Base-by-base conservation (phyloP, 1,140 invertebrate genomes). In the Contarinia nasturtii region DNA sequence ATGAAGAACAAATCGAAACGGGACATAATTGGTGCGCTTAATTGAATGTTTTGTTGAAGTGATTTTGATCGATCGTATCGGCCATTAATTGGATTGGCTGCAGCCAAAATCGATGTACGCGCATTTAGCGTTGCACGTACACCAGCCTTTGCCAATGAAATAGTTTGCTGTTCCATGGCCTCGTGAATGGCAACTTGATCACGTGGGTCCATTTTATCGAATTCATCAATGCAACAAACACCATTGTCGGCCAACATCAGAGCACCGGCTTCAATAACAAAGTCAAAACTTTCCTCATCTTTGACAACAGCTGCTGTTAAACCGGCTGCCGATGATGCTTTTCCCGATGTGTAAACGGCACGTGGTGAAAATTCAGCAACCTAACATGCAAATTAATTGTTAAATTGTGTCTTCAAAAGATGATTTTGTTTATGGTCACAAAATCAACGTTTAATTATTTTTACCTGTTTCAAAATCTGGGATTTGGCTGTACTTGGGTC, bases 111-210 rank as follows among this genome's bases (percentile, higher is more conserved):
- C 0, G 94, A 98, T 1, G 95, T 96, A 45, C 94, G 70, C 0
- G 96, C 96, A 71, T 98, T 98, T 14, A 99, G 68, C 0, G 95
- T 98, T 1, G 96, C 91, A 60, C 92, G 79, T 0, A 99, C 90
- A 43, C 95, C 95, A 47, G 96, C 95, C 75, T 98, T 98, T 0
- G 96, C 94, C 46, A 99, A 79, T 1, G 93, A 96, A 58, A 99
- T 98, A 0, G 95, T 98, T 67, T 99, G 96, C 61, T 99, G 96
- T 75, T 99, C 96, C 96, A 99, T 99, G 43, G 95, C 96, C 72
- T 99, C 96, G 67, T 99, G 95, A 59, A 97, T 98, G 21, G 96
- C 95, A 7, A 98, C 93, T 66, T 98, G 94, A 74, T 99, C 95
- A 49, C 80, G 78, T 1, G 75, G 73, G 64, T 98, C 95, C 96